These are phyloP conservation scores for Micromys minutus DNA, from an alignment of 2,113 vertebrate genomes.

Conservation along the genomic window DNA sequence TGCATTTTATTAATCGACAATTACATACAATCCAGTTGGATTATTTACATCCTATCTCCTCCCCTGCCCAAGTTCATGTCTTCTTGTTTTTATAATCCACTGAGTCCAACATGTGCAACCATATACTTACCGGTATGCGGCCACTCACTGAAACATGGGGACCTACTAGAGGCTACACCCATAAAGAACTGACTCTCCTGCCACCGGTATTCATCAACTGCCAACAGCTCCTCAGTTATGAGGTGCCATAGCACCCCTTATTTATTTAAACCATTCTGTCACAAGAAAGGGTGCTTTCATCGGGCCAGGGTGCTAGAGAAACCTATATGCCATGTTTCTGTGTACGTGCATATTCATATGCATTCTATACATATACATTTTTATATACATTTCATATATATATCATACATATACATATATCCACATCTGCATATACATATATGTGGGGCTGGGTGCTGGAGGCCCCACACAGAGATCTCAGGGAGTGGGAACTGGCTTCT, in stretches of 20 bases:
- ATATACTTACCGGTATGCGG: background rate
- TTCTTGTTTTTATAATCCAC: background rate
- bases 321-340: background rate
- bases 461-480: no score
- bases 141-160: background rate
- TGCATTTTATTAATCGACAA: background rate
- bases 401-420: background rate
- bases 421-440: no score
- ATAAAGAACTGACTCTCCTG: background rate
- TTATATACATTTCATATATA: background rate
- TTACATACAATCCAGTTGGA: background rate
- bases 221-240: background rate
- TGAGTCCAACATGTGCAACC: background rate
- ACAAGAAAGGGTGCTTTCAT: background rate
- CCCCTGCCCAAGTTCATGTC: background rate
- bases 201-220: background rate
- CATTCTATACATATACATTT: no score
- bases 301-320: background rate
- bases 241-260: background rate
- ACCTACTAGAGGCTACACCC: background rate
- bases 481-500: no score
- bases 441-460: no score
- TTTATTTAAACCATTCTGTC: background rate
- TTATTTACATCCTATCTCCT: background rate
- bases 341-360: background rate